These are phyloP conservation scores for Penaeus monodon DNA, from an alignment of 2,888 invertebrate species.

Conservation along the genomic window DNA sequence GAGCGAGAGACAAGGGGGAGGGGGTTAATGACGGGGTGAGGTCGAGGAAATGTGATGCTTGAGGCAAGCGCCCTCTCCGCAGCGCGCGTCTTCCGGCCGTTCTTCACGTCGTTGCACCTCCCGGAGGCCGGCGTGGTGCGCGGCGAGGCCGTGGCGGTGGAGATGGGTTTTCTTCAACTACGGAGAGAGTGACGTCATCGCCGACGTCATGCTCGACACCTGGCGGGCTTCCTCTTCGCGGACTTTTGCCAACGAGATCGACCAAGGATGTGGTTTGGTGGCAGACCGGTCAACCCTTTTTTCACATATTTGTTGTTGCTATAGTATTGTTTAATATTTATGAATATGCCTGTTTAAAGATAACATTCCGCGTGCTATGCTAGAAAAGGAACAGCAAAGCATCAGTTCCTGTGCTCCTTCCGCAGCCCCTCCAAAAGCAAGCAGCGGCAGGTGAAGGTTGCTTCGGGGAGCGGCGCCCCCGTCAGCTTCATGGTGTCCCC, in stretches of 20 bases:
- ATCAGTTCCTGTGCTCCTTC: background rate
- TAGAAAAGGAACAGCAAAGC: no score
- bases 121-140: constrained; percentile 85
- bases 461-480: constrained; percentile 81
- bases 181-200: constrained; percentile 80
- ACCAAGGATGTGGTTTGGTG: constrained; percentile 55
- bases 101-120: constrained; percentile 87
- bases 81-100: constrained; percentile 82
- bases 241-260: constrained; percentile 63
- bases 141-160: constrained; percentile 90
- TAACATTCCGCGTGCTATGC: background rate
- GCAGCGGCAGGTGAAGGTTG: constrained; percentile 78
- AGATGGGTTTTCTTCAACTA: constrained; percentile 92
- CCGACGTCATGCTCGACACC: constrained; percentile 87
- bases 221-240: constrained; percentile 70
- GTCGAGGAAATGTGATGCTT: no score
- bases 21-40: no score
- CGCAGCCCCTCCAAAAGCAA: constrained; percentile 74
- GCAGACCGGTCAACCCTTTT: background rate
- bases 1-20: no score
- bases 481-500: constrained; percentile 89
- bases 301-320: no score
- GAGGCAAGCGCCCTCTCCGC: background rate
- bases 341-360: background rate
- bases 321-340: background rate